Evolutionary conservation across 2,888 invertebrate genomes (phyloP).

Genomic region (Troides aeacus): DNA sequence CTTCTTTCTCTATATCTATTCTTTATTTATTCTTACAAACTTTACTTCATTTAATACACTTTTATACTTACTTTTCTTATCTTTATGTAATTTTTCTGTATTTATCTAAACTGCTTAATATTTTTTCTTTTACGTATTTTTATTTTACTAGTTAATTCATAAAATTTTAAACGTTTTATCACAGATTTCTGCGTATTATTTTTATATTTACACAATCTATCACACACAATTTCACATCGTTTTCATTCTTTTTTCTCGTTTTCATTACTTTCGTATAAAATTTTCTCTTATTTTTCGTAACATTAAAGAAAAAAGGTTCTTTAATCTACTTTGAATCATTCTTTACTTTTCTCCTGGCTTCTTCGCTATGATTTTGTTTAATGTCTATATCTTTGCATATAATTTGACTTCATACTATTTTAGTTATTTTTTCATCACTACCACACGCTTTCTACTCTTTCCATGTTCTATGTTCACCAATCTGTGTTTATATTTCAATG

Average conservation of each 20-base stretch:
- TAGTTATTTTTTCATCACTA: conserved; percentile 11
- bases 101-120: neutral
- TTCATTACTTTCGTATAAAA: too few relatives aligned
- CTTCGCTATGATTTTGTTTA: neutral
- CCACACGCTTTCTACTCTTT: conserved; percentile 11
- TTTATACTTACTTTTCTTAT: neutral
- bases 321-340: neutral
- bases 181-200: too few relatives aligned
- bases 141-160: too few relatives aligned
- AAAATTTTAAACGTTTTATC: too few relatives aligned
- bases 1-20: conserved; percentile 11
- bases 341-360: neutral
- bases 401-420: conserved; percentile 8
- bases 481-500: neutral
- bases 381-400: neutral
- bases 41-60: neutral
- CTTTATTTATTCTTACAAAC: neutral
- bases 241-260: neutral
- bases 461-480: too few relatives aligned
- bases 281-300: neutral
- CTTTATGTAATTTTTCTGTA: neutral
- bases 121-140: conserved; percentile 1
- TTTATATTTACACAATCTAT: neutral
- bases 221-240: neutral
- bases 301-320: neutral